Base-by-base conservation (phyloP, 2,888 invertebrate species). In the Oscheius sp. region DNA sequence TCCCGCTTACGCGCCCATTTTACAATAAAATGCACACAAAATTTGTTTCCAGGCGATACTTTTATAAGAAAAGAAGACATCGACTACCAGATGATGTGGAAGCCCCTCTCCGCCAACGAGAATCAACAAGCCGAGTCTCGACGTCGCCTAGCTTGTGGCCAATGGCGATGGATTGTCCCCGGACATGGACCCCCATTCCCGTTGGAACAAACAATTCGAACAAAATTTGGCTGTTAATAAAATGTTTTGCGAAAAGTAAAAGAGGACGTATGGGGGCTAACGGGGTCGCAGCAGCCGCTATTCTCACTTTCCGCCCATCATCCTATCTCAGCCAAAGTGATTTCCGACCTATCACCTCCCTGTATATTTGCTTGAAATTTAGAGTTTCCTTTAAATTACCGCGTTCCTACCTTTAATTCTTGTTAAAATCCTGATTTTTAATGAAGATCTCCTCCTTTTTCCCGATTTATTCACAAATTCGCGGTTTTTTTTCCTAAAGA, bases 1-100 rank as follows among this genome's bases (percentile, higher is more conserved):
- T n/a, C n/a, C n/a, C n/a, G n/a, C n/a, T n/a, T n/a, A n/a, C n/a
- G n/a, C n/a, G n/a, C n/a, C n/a, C n/a, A n/a, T n/a, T n/a, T n/a
- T n/a, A n/a, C n/a, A n/a, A n/a, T n/a, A n/a, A n/a, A n/a, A n/a
- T n/a, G n/a, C n/a, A n/a, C n/a, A n/a, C n/a, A n/a, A n/a, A n/a
- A n/a, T 9, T 13, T 12, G 25, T 29, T 21, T 78, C 69, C 49
- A 80, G 83, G 83, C 25, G 83, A 84, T 52, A 75, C 79, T 29
- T 84, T 82, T 73, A 74, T 84, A 63, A 68, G 81, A 21, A 82
- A 78, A 52, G 84, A 84, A 56, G 87, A 87, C 76, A 75, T 85
- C 69, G 82, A 86, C 63, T 80, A 80, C 58, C 83, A 85, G 41
- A 81, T 82, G 75, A 86, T 86, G 84, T 86, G 86, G 86, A 76